These are phyloP conservation scores for Myotis planiceps DNA, from an alignment of 2,797 vertebrate species.

Conservation along the genomic window DNA sequence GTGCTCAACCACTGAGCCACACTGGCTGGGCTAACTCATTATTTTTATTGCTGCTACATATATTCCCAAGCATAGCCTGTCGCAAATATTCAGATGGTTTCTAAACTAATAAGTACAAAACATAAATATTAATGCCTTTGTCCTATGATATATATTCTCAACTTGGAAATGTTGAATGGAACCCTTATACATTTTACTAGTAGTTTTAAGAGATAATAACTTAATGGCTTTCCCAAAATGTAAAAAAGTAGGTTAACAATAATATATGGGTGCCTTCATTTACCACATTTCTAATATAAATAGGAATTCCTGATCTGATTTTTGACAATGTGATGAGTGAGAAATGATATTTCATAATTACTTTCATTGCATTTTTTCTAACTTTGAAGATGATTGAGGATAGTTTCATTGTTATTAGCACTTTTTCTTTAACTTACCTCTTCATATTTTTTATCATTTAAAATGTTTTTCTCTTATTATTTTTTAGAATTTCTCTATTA, in stretches of 20 bases:
- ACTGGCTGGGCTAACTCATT: not conserved
- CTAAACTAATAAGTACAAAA: not conserved
- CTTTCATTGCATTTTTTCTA: not conserved
- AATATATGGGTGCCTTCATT: not conserved
- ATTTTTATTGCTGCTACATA: not conserved
- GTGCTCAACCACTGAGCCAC: too few relatives aligned
- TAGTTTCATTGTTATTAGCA: not conserved
- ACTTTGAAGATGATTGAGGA: too few relatives aligned
- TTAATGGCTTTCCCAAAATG: not conserved
- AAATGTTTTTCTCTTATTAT: not conserved
- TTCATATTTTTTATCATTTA: not conserved
- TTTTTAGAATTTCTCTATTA: not conserved
- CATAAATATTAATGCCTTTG: not conserved
- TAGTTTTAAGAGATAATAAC: not conserved
- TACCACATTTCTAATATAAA: not conserved
- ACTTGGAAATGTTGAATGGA: not conserved
- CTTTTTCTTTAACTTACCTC: not conserved
- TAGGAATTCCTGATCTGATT: not conserved
- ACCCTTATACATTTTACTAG: not conserved
- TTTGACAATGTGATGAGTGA: not conserved
- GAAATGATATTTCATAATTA: not conserved
- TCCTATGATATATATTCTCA: not conserved
- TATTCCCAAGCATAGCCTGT: not conserved
- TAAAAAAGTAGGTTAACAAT: not conserved
- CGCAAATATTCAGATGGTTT: not conserved